Percentiles rank a stretch among this genome's conserved stretches.
Conservation (phyloP, 2,113 vertebrate species). For the Oriolus oriolus region DNA sequence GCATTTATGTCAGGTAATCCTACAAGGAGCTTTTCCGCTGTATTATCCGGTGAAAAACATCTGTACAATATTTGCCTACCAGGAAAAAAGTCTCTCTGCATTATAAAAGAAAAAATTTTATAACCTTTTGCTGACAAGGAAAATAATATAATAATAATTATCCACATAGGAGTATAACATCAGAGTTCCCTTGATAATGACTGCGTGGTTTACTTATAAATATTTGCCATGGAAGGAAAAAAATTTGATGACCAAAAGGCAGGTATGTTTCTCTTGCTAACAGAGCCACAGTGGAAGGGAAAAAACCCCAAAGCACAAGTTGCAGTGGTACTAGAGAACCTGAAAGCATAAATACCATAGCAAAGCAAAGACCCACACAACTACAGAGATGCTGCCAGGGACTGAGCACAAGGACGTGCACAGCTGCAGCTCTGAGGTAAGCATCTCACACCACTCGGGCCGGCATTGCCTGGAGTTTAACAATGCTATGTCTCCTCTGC, state of each 20-base stretch:
- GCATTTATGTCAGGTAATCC: conserved; percentile 45
- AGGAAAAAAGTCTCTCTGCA: conserved; percentile 7
- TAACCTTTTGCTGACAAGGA: conserved; percentile 65
- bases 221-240: conserved; percentile 1
- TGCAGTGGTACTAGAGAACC: background rate
- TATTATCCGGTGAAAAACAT: conserved; percentile 39
- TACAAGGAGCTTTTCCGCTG: conserved; percentile 40
- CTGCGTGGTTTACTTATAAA: background rate
- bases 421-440: background rate
- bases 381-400: background rate
- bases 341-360: background rate
- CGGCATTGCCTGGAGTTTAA: background rate
- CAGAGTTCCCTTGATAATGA: conserved; percentile 45
- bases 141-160: conserved; percentile 69
- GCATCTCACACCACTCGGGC: background rate
- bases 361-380: background rate
- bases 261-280: conserved; percentile 37
- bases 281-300: background rate
- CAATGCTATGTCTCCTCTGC: background rate
- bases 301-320: background rate
- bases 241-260: background rate
- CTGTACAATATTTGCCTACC: conserved; percentile 52
- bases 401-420: background rate
- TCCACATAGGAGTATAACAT: conserved; percentile 40
- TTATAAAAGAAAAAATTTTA: conserved; percentile 56